Evolutionary conservation across 2,888 invertebrate genomes (phyloP), one percentile per base, ranked within the genome.

Genomic region (Ennomos fuscantarius): DNA sequence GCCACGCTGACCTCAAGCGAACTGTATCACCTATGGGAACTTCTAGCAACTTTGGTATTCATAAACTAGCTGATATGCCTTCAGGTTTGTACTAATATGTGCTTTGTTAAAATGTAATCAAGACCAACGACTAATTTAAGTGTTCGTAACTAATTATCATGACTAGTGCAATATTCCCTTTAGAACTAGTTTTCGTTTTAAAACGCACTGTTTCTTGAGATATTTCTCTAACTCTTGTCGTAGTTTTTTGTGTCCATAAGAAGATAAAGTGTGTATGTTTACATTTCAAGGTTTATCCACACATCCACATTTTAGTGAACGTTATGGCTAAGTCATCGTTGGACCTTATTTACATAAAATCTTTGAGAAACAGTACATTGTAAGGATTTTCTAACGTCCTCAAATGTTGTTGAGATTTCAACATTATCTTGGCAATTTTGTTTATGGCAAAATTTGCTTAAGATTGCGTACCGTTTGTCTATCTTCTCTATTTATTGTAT

Each of bases 31-130:
- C 89, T 0, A 81, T 85, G 58, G 87, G 87, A 8, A 64, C 71
- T 40, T 83, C 85, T 3, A 85, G 78, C 62, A 82, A 71, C 63
- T 87, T 84, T 58, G 93, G 94, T 32, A 79, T 88, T 35, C 93
- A 94, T 52, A 95, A 95, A 89, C 92, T 96, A 9, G 95, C 95
- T 6, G 95, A 96, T 78, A 93, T 95, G 84, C 95, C 95, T 64
- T 96, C 95, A 42, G 96, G 96, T 54, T 85, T 96, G 62, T 96
- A 96, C 86, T 96, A 74, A 84, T 71, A 62, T 57, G 58, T 70
- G 64, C 60, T 73, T 69, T 55, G 32, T 54, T 60, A 59, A 72
- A 72, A 65, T 76, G 68, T 76, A 78, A 79, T 82, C 77, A 83
- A 80, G 82, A 92, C 91, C 91, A 92, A 86, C 91, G 91, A 91